phyloP scores from a whole-genome alignment of 2,797 vertebrate species.

The Sphenodon punctatus region DNA sequence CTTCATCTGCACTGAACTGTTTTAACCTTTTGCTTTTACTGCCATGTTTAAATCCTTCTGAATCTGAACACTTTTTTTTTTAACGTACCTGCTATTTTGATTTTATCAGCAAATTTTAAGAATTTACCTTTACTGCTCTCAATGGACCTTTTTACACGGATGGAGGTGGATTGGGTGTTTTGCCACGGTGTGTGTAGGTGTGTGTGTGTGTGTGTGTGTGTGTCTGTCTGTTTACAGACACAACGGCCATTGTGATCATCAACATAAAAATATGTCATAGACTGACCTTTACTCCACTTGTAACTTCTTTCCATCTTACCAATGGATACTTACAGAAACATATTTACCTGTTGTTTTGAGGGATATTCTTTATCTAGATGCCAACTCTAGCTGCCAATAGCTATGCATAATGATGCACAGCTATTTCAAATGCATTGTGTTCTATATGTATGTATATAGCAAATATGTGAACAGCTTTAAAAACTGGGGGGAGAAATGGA shows the following conservation, averaged over 20 bases:
- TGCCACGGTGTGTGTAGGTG: too few species aligned
- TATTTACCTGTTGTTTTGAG: neutral
- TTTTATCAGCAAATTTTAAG: neutral
- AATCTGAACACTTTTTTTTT: neutral
- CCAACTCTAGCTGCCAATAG: too few species aligned
- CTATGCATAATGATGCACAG: neutral
- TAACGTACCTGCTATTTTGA: neutral
- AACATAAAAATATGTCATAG: neutral
- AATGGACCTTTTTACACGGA: neutral
- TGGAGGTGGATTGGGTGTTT: too few species aligned
- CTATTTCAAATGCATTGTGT: slow-evolving; percentile 28
- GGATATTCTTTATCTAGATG: neutral
- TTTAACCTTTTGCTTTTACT: neutral
- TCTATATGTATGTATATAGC: slow-evolving; percentile 5
- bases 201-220: too few species aligned
- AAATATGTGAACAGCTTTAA: slow-evolving; percentile 35
- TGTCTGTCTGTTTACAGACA: too few species aligned
- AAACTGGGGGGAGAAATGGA: slow-evolving; percentile 32
- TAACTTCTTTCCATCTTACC: neutral
- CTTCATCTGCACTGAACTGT: neutral
- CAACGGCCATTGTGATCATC: too few species aligned
- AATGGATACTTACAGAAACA: neutral
- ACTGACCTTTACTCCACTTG: neutral
- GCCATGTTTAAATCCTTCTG: neutral
- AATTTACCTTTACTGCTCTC: neutral